Conservation (phyloP, 2,888 invertebrate species). For the Thereva nobilitata region DNA sequence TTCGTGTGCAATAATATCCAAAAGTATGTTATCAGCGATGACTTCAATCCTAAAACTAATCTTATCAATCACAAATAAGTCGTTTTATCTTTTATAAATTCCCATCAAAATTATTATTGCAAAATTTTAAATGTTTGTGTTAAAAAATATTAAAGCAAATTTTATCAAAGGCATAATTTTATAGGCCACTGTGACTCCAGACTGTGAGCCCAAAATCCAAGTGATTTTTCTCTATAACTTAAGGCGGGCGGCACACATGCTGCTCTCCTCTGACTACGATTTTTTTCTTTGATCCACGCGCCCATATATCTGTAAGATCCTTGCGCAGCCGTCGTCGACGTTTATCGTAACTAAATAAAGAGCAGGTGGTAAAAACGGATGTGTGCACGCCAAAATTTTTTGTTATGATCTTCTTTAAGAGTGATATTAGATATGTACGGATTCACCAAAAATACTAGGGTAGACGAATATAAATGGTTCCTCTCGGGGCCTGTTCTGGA, state of each 20-base stretch:
- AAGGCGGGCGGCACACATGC: slow-evolving; percentile 28
- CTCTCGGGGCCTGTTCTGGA: no score
- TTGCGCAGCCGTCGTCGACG: slow-evolving; percentile 13
- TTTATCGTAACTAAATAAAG: slow-evolving; percentile 18
- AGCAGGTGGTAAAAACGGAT: slow-evolving; percentile 36
- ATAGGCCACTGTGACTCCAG: background rate
- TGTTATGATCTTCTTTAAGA: background rate
- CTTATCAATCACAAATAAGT: no score
- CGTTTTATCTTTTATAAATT: no score
- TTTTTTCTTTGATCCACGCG: slow-evolving; percentile 24
- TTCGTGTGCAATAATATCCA: no score
- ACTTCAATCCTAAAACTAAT: no score
- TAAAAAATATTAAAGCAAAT: no score
- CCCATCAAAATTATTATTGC: no score
- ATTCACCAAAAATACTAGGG: no score
- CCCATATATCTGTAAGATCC: slow-evolving; percentile 25
- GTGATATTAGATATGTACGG: background rate
- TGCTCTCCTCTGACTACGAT: slow-evolving; percentile 1
- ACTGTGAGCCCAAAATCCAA: background rate
- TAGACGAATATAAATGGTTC: no score
- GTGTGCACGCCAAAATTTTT: slow-evolving; percentile 21
- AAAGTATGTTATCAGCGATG: no score
- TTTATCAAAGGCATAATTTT: no score
- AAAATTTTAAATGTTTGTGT: no score
- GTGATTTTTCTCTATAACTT: background rate